Conservation (phyloP, 2,797 vertebrate genomes). For the Mormyrus hasselquistii region DNA sequence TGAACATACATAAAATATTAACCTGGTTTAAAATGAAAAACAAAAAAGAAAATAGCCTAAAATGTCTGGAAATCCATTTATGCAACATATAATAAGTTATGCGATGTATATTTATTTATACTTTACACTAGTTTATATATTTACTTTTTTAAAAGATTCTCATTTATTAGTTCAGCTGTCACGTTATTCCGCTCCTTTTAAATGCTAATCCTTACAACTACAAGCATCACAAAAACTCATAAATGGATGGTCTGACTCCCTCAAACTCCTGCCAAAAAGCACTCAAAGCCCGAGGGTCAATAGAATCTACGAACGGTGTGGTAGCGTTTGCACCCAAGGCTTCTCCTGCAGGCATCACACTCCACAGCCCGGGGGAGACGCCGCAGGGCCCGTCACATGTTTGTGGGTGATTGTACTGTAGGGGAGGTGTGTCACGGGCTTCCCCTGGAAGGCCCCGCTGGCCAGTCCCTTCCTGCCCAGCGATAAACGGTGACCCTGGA, state of each 20-base stretch:
- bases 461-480: not conserved
- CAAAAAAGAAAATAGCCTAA: conserved; percentile 18
- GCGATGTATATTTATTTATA: conserved; percentile 28
- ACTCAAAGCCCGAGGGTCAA: conserved; percentile 51
- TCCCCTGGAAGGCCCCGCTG: not conserved
- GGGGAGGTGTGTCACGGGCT: not conserved
- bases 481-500: not conserved
- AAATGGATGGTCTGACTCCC: conserved; percentile 62
- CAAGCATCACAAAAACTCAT: conserved; percentile 57
- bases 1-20: conserved; percentile 32
- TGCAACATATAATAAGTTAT: conserved; percentile 30
- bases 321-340: conserved; percentile 55
- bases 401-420: not conserved
- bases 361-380: conserved; percentile 24
- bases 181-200: conserved; percentile 55
- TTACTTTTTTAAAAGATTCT: conserved; percentile 43
- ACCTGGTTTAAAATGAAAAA: conserved; percentile 16
- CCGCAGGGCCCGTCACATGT: not conserved
- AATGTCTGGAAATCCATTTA: conserved; percentile 43
- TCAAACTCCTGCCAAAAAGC: conserved; percentile 56
- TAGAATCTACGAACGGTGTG: conserved; percentile 21
- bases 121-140: conserved; percentile 37
- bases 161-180: conserved; percentile 53
- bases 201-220: conserved; percentile 62
- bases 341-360: conserved; percentile 35